Percentiles rank a stretch among this genome's conserved stretches.
Conservation (phyloP, 2,888 invertebrate species). For the Thymelicus sylvestris region DNA sequence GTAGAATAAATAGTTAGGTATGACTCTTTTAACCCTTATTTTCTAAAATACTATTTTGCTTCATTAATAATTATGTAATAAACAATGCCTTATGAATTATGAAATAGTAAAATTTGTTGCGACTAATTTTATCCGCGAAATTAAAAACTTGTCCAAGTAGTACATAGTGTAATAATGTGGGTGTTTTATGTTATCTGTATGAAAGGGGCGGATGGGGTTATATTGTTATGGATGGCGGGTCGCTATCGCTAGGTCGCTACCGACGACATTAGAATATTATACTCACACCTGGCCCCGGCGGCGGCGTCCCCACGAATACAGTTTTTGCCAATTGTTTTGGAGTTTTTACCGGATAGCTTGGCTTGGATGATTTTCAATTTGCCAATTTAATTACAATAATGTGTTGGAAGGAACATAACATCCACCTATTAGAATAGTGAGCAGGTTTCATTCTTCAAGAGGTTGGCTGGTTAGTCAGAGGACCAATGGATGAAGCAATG, state of each 20-base stretch:
- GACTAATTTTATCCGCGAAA: background rate
- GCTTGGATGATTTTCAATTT: background rate
- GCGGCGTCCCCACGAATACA: constrained; percentile 67
- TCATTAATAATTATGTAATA: no score
- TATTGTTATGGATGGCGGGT: constrained; percentile 78
- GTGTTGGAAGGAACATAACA: no score
- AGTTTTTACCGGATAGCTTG: constrained; percentile 12
- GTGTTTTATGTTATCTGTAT: constrained; percentile 50
- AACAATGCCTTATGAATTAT: no score
- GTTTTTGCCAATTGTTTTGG: constrained; percentile 57
- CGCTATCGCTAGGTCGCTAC: constrained; percentile 69
- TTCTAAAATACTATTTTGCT: no score
- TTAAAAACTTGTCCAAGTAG: constrained; percentile 27
- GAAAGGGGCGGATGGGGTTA: constrained; percentile 58
- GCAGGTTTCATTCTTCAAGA: no score
- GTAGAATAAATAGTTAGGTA: no score
- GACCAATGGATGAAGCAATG: no score
- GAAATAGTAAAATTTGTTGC: no score
- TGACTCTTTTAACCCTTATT: no score
- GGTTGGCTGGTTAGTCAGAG: no score
- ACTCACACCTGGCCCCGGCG: constrained; percentile 69
- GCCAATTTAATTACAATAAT: no score
- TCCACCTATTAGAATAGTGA: no score
- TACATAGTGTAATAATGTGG: constrained; percentile 15
- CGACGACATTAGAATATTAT: constrained; percentile 79